phyloP scores from a whole-genome alignment of 2,888 invertebrate genomes.

The Acleris cristana region DNA sequence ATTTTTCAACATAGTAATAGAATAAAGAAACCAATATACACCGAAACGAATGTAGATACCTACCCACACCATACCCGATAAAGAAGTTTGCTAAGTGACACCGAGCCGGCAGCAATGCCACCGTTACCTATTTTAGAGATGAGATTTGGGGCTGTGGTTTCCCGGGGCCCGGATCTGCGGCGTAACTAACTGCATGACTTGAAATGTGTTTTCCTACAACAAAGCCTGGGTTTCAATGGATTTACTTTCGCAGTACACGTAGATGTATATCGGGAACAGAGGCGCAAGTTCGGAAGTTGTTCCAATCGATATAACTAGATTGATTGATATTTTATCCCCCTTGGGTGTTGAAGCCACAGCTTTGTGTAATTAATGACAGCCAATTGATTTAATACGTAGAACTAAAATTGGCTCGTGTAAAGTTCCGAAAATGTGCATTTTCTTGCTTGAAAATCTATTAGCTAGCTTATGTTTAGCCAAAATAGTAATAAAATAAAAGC shows the following conservation, averaged over 20 bases:
- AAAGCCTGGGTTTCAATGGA: slow-evolving; percentile 61
- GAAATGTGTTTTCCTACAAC: slow-evolving; percentile 69
- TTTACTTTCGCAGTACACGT: slow-evolving; percentile 49
- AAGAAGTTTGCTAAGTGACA: slow-evolving; percentile 33
- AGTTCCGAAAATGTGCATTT: no score
- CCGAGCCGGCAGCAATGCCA: slow-evolving; percentile 34
- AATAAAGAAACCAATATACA: no score
- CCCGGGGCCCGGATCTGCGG: slow-evolving; percentile 60
- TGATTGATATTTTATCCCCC: slow-evolving; percentile 1
- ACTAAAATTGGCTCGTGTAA: no score
- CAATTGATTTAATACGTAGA: no score
- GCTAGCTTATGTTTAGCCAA: not conserved
- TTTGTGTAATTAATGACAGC: no score
- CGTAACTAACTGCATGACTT: slow-evolving; percentile 71
- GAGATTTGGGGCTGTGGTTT: slow-evolving; percentile 66
- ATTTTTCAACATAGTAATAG: no score
- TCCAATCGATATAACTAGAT: not conserved
- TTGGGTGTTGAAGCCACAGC: no score
- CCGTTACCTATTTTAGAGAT: slow-evolving; percentile 59
- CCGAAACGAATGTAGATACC: no score
- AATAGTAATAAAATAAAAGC: slow-evolving; percentile 22
- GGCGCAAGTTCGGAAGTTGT: slow-evolving; percentile 11
- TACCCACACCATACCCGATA: no score
- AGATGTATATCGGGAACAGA: slow-evolving; percentile 33
- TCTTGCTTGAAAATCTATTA: not conserved